Evolutionary conservation across 2,113 vertebrate species (phyloP).

Genomic region (Scomber colias): DNA sequence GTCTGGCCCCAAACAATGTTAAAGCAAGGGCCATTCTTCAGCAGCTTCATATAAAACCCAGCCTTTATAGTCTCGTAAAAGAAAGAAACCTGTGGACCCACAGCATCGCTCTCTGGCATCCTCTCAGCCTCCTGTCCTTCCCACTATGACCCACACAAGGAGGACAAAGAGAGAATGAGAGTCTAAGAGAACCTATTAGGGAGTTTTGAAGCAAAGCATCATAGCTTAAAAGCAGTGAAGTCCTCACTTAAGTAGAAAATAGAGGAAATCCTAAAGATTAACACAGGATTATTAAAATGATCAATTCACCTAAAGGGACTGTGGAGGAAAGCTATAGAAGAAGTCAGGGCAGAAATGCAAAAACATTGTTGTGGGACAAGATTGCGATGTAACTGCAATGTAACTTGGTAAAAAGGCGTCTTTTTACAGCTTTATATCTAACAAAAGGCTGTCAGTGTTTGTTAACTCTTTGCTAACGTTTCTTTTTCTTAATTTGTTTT

Average conservation of each 20-base stretch:
- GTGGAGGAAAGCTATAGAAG: slow-evolving; percentile 17
- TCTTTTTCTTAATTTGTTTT: slow-evolving; percentile 54
- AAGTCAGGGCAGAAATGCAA: slow-evolving; percentile 3
- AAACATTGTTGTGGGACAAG: slow-evolving; percentile 12
- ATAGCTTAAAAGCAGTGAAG: slow-evolving; percentile 29
- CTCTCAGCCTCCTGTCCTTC: slow-evolving; percentile 60
- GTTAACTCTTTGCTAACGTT: slow-evolving; percentile 37
- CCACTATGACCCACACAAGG: slow-evolving; percentile 58
- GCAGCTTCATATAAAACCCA: slow-evolving; percentile 83
- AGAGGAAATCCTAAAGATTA: slow-evolving; percentile 46
- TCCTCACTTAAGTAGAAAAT: slow-evolving; percentile 43
- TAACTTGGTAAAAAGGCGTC: neutral
- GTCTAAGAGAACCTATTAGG: slow-evolving; percentile 55
- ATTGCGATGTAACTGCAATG: neutral
- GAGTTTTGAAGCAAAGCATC: slow-evolving; percentile 64
- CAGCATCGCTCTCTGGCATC: slow-evolving; percentile 76
- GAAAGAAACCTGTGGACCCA: slow-evolving; percentile 81
- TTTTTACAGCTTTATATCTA: slow-evolving; percentile 15
- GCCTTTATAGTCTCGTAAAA: slow-evolving; percentile 84
- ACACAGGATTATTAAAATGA: slow-evolving; percentile 51
- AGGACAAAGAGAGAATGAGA: slow-evolving; percentile 51
- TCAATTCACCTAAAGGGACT: slow-evolving; percentile 45
- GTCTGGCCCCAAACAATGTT: slow-evolving; percentile 82
- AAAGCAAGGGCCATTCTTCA: slow-evolving; percentile 85
- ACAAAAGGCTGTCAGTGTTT: slow-evolving; percentile 1